Evolutionary conservation across 2,888 invertebrate species (phyloP), one percentile per base, ranked within the genome.

Genomic region (Strigamia crassipes): DNA sequence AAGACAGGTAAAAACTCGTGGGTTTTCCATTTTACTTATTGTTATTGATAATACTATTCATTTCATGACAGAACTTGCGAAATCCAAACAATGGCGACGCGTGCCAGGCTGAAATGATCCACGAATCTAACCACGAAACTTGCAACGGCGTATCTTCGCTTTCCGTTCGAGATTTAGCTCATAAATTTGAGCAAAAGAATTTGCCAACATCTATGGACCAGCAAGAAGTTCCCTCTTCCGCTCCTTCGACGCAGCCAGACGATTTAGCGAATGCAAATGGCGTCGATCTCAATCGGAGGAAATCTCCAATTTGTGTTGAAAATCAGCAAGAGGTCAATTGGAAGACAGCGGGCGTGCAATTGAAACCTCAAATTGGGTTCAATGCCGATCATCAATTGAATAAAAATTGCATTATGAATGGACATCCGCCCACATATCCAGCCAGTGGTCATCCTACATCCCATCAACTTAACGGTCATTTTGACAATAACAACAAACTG

Each of bases 141-240:
- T 31, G 73, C 10, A 46, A 46, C 42, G 42, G 42, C 15, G 10
- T 46, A 8, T 46, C 42, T 27, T 77, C 82, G 18, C 89, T 87
- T 83, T 91, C 91, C 51, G 95, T 96, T 0, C 92, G 92, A 87
- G 94, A 94, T 87, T 91, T 96, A 86, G 94, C 95, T 0, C 94
- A 94, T 0, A 92, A 92, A 86, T 96, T 96, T 87, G 95, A 96
- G 51, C 46, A 79, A 87, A 86, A 85, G 81, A 85, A 86, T 41
- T 81, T 84, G 41, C 66, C 85, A n/a, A 78, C 77, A 18, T 42
- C 77, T 1, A 18, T 21, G 77, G 42, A 31, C 82, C 84, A 66
- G 82, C 80, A 73, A 3, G 23, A 10, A 46, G 10, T 46, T 3
- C 12, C 4, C 10, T 46, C 42, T 15, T 15, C 42, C 15, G 10